These are phyloP conservation scores for Litocranius walleri DNA, from an alignment of 2,113 vertebrate species.

Conservation along the genomic window DNA sequence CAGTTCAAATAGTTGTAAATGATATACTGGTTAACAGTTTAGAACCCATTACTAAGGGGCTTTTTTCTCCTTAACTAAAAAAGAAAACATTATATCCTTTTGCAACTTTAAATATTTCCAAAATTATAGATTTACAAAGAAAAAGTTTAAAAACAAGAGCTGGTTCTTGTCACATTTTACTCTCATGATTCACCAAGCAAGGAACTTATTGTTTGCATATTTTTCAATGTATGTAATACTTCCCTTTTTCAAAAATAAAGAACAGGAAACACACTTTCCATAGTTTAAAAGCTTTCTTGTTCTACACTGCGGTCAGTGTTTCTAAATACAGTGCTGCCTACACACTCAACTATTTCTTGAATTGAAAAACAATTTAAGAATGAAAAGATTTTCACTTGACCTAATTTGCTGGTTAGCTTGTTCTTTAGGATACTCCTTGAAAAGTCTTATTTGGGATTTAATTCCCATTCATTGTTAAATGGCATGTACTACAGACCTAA, in stretches of 20 bases:
- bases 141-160: neutral
- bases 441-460: neutral
- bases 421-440: neutral
- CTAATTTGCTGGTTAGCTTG: slow-evolving; percentile 5
- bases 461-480: neutral
- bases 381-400: slow-evolving; percentile 35
- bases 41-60: neutral
- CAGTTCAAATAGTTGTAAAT: neutral
- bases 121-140: neutral
- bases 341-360: slow-evolving; percentile 26
- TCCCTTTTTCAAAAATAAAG: slow-evolving; percentile 20
- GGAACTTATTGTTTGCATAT: neutral
- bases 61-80: neutral
- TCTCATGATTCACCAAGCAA: neutral
- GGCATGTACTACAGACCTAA: neutral
- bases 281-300: slow-evolving; percentile 27
- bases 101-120: slow-evolving; percentile 21
- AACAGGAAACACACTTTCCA: slow-evolving; percentile 22
- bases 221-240: neutral
- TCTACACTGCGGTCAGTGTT: neutral
- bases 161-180: neutral
- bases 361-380: slow-evolving; percentile 46
- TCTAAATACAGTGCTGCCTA: neutral
- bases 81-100: neutral
- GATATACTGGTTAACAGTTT: neutral